phyloP scores from a whole-genome alignment of 1,140 invertebrate species.

The Drosophila fuyamai region DNA sequence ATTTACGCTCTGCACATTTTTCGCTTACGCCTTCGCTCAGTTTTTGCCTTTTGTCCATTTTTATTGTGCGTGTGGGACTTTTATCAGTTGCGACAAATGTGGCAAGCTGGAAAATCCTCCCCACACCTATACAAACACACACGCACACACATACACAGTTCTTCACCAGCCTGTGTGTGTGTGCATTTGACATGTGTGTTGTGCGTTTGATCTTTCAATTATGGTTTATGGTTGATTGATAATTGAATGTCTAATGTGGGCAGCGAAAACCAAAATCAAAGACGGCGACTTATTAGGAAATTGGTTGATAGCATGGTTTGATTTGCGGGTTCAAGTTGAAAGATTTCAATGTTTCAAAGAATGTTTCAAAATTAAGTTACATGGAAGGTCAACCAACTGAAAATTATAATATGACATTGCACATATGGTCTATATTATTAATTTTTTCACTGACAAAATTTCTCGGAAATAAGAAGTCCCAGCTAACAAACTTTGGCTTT shows the following conservation, averaged over 20 bases:
- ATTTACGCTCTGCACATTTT: slow-evolving; percentile 78
- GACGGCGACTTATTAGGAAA: slow-evolving; percentile 4
- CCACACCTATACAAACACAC: background rate
- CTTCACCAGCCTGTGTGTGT: background rate
- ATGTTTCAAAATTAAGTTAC: background rate
- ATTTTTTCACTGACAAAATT: too few relatives aligned
- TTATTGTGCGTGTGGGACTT: slow-evolving; percentile 21
- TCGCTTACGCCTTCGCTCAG: slow-evolving; percentile 63
- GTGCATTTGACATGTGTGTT: slow-evolving; percentile 17
- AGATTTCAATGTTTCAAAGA: background rate
- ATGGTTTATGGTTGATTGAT: slow-evolving; percentile 76
- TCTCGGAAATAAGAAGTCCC: too few relatives aligned
- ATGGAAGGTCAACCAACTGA: background rate
- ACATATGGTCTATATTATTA: background rate
- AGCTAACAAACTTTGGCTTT: too few relatives aligned
- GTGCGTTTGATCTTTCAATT: slow-evolving; percentile 78
- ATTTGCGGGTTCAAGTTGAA: background rate
- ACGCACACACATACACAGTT: slow-evolving; percentile 1
- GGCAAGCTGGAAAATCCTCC: slow-evolving; percentile 38
- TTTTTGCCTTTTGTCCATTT: slow-evolving; percentile 10
- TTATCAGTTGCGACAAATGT: slow-evolving; percentile 73
- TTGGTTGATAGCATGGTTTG: background rate
- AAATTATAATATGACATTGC: background rate
- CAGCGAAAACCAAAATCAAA: slow-evolving; percentile 41
- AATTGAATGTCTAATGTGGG: slow-evolving; percentile 70